Percentiles rank a stretch among this genome's conserved stretches.
Conservation (phyloP, 2,797 vertebrate genomes). For the Botia almorhae region DNA sequence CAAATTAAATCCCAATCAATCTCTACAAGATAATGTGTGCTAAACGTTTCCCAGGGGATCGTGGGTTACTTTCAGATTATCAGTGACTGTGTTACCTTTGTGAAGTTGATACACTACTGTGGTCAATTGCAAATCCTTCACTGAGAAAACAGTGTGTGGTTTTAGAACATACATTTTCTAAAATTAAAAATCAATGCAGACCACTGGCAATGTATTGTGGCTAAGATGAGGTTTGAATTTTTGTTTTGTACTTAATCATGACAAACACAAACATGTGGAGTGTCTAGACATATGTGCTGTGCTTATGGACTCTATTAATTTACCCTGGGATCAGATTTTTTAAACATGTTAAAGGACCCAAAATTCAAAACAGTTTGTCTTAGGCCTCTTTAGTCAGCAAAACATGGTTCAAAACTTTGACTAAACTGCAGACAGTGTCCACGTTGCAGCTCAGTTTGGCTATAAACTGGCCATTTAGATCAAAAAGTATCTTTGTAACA, state of each 20-base stretch:
- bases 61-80: slow-evolving; percentile 63
- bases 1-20: neutral
- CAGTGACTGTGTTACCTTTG: slow-evolving; percentile 63
- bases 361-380: slow-evolving; percentile 1
- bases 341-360: neutral
- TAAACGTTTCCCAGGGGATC: slow-evolving; percentile 5
- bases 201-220: neutral
- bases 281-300: neutral
- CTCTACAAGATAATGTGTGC: neutral
- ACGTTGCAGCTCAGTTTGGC: neutral
- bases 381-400: slow-evolving; percentile 1
- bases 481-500: no score
- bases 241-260: neutral
- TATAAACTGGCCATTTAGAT: neutral
- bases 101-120: slow-evolving; percentile 63
- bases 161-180: slow-evolving; percentile 67
- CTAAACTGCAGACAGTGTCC: neutral
- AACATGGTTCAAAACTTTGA: neutral
- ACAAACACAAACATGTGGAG: neutral
- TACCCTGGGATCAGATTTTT: neutral
- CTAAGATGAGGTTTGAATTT: neutral
- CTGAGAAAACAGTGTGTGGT: slow-evolving; percentile 51
- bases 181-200: slow-evolving; percentile 68
- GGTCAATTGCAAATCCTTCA: slow-evolving; percentile 66
- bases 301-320: neutral